Evolutionary conservation across 1,140 invertebrate species (phyloP), one percentile per base, ranked within the genome.

Genomic region (Copidosoma floridanum): DNA sequence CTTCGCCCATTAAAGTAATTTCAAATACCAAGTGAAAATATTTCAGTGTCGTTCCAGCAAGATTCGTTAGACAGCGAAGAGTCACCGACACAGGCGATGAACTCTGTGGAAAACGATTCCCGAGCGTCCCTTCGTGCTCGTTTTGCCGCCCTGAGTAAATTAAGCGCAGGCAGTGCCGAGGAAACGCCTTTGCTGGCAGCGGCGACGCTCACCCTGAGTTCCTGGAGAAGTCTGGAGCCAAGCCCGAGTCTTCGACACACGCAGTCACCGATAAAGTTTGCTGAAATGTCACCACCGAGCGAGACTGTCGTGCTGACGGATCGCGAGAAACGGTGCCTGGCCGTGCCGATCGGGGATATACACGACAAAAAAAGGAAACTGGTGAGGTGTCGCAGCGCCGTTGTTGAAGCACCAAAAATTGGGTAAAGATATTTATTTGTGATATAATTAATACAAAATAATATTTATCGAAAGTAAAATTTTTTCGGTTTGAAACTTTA

Each of bases 1-100:
- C n/a, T n/a, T n/a, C n/a, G n/a, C n/a, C n/a, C n/a, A n/a, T n/a
- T n/a, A n/a, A n/a, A n/a, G n/a, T n/a, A n/a, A n/a, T n/a, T n/a
- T n/a, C n/a, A n/a, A n/a, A n/a, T n/a, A n/a, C n/a, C n/a, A n/a
- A n/a, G n/a, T n/a, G n/a, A n/a, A n/a, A n/a, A n/a, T n/a, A n/a
- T n/a, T 67, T 41, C 38, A 80, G 77, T 80, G 27, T 79, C 78
- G 2, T 80, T 79, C 57, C 77, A 79, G 60, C 76, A 73, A 47
- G 69, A 74, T 35, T 79, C 76, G 0, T 68, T 74, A 10, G 74
- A 79, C 24, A 64, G 66, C 20, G 70, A 77, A 1, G 53, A 58
- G 8, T 20, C 48, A 20, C 61, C 37, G 24, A n/a, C n/a, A n/a
- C n/a, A n/a, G n/a, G n/a, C n/a, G n/a, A n/a, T 58, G 67, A 37